These are phyloP conservation scores for Drosophila fulvimacula DNA, from an alignment of 2,888 invertebrate genomes.

Conservation along the genomic window DNA sequence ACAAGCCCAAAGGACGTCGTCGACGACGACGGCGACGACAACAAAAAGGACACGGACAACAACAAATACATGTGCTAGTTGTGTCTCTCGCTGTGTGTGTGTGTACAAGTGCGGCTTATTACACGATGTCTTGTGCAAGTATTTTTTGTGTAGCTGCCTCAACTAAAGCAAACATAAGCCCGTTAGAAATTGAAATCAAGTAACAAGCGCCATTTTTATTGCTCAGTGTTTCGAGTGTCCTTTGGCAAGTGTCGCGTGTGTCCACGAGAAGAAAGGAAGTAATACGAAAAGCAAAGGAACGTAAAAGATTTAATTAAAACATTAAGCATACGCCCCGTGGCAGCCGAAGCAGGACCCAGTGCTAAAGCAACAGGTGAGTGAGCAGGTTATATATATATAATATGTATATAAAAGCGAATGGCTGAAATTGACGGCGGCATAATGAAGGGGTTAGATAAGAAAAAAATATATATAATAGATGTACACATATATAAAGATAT, in stretches of 20 bases:
- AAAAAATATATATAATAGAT: not conserved
- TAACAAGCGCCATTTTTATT: slow-evolving; percentile 48
- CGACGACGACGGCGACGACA: slow-evolving; percentile 15
- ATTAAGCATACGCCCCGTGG: slow-evolving; percentile 40
- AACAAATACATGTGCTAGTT: slow-evolving; percentile 44
- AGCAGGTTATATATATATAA: not conserved
- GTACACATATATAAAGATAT: not conserved
- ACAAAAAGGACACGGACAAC: slow-evolving; percentile 40
- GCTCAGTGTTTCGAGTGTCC: slow-evolving; percentile 47
- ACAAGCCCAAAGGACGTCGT: slow-evolving; percentile 35
- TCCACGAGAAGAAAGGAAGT: slow-evolving; percentile 10
- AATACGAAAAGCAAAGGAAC: slow-evolving; percentile 5
- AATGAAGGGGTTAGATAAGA: no score
- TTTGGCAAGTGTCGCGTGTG: slow-evolving; percentile 34
- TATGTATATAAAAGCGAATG: not conserved
- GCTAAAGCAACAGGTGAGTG: slow-evolving; percentile 48
- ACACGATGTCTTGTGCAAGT: slow-evolving; percentile 53
- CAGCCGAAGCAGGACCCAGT: not conserved
- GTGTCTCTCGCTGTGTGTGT: slow-evolving; percentile 1
- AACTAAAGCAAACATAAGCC: slow-evolving; percentile 55
- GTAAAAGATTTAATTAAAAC: slow-evolving; percentile 42
- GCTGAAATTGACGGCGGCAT: not conserved
- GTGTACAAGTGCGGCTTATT: slow-evolving; percentile 63
- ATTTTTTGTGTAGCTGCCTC: slow-evolving; percentile 23
- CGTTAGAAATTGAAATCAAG: slow-evolving; percentile 68